These are phyloP conservation scores for Nyctibius grandis DNA, from an alignment of 2,797 vertebrate species.

Conservation along the genomic window DNA sequence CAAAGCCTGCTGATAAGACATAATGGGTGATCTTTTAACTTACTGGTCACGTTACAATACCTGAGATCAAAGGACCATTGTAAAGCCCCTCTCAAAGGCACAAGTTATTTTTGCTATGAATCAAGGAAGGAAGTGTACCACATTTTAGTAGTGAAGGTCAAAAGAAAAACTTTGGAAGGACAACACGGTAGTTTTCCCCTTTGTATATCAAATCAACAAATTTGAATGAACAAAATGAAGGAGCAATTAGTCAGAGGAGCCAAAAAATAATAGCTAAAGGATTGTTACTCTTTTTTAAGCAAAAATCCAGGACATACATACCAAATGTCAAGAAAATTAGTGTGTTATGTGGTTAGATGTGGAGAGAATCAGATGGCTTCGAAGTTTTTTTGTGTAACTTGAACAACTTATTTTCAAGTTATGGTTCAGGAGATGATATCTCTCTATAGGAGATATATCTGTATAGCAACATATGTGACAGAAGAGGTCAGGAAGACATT, in stretches of 20 bases:
- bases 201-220: not conserved
- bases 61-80: not conserved
- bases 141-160: not conserved
- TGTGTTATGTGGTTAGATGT: not conserved
- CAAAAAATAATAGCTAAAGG: not conserved
- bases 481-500: not conserved
- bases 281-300: not conserved
- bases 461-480: not conserved
- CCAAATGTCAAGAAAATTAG: not conserved
- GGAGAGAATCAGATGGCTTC: not conserved
- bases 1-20: not conserved
- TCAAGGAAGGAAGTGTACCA: not conserved
- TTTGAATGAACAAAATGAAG: not conserved
- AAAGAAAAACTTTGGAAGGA: not conserved
- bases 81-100: not conserved
- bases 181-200: not conserved
- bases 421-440: not conserved
- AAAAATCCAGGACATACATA: not conserved
- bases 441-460: not conserved
- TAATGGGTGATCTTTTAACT: constrained; percentile 21
- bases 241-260: not conserved
- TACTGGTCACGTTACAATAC: not conserved
- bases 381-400: not conserved
- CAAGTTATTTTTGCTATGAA: not conserved
- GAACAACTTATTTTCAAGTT: not conserved